Evolutionary conservation across 2,888 invertebrate species (phyloP), one percentile per base, ranked within the genome.

Genomic region (Byasa hedistus): DNA sequence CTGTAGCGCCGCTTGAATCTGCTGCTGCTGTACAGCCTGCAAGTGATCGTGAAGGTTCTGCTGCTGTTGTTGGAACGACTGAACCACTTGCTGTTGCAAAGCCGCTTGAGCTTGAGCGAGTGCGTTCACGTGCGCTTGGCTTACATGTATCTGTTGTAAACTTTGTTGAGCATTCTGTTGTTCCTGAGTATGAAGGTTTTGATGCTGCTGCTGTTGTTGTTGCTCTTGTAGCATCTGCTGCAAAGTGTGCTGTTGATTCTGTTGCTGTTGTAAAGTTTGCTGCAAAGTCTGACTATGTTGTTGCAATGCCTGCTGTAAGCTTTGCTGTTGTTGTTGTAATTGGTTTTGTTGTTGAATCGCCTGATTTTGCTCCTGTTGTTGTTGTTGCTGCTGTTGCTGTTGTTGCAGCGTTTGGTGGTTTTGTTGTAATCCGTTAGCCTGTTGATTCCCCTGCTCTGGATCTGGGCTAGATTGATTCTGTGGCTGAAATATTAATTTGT

Each of bases 391-490:
- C 73, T 90, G 85, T 72, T 87, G 91, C 73, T 92, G 89, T 69
- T 86, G 84, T 59, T 86, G 88, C 68, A 87, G 72, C 39, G 82
- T 75, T 70, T 90, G 91, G 63, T 88, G 87, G 68, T 76, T 86
- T 70, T 87, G 87, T 70, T 85, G 90, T 61, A 85, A 82, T 61
- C 92, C 90, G 82, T 92, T 92, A 44, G 90, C 79, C 70, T 91
- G 92, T 71, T 92, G 92, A 70, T 84, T 91, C 62, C 89, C 81
- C 54, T 87, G 88, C 66, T 91, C 91, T 2, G 88, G 80, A 69
- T 89, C 88, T 21, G 91, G 87, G 70, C 89, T 91, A 15, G 87
- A 83, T 70, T 91, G 91, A 69, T 92, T 92, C 71, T 93, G 93
- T 44, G 92, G 89, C 84, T 93, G 89, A 62, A 88, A 88, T 75